Evolutionary conservation across 2,113 vertebrate genomes (phyloP).

Genomic region (Corapipo altera): DNA sequence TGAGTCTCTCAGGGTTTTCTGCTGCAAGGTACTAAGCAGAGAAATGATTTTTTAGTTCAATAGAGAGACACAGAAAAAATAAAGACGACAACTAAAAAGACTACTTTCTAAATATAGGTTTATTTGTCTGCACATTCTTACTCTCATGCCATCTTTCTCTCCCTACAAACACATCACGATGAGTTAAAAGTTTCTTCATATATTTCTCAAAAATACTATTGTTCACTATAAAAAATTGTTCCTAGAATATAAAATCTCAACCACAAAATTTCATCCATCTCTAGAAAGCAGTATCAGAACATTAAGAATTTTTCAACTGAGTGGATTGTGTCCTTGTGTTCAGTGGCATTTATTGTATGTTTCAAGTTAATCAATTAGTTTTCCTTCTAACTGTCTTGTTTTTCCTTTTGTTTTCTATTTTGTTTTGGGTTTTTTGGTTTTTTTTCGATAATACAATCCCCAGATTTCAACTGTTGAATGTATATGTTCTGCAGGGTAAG

Average conservation of each 20-base stretch:
- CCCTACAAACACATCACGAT: background rate
- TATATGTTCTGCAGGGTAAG: background rate
- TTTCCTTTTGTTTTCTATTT: background rate
- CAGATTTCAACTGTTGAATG: background rate
- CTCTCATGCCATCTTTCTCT: fast-evolving
- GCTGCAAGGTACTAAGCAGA: background rate
- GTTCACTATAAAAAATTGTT: background rate
- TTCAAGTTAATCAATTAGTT: background rate
- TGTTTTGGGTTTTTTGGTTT: background rate
- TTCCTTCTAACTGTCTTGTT: background rate
- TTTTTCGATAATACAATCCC: background rate
- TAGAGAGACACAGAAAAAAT: background rate
- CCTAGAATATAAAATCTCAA: background rate
- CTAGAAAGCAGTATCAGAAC: background rate
- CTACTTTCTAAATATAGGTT: background rate
- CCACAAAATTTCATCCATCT: background rate
- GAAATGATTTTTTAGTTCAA: background rate
- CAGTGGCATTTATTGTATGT: background rate
- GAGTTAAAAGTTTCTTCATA: background rate
- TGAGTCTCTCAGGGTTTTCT: background rate
- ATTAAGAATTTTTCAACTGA: background rate
- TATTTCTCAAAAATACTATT: background rate
- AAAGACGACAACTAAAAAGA: background rate
- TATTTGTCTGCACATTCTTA: background rate
- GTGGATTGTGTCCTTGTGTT: background rate